Evolutionary conservation across 2,113 vertebrate species (phyloP), one percentile per base, ranked within the genome.

Genomic region (Rhynchomys soricoides): DNA sequence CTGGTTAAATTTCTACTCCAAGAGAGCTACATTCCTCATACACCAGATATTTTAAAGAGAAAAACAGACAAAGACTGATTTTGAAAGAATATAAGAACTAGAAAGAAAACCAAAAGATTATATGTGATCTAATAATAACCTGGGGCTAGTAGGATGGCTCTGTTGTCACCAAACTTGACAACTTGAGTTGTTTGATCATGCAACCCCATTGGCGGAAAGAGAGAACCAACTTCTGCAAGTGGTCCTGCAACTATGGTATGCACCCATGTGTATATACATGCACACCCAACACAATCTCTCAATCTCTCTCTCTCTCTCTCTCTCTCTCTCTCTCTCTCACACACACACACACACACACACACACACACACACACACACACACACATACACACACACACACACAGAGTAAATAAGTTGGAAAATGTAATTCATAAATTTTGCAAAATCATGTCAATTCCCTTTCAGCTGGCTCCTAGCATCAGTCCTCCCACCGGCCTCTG

Each of bases 31-130:
- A 40, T 88, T 71, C 64, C 19, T 79, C 19, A 13, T 73, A 21
- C 4, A 92, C 31, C 64, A 94, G 22, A 9, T 92, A 40, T 88
- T 75, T 45, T 93, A 52, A 96, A 91, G 31, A 92, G 64, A 78
- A 96, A 93, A 37, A 75, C 40, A 79, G 7, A 91, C 5, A 75
- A 71, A 86, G 40, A 89, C 29, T 26, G 40, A 31, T 40, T 57
- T 3, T 89, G 40, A 40, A 94, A 94, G 48, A 22, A 43, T 22
- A 89, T 29, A 83, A 70, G 40, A 92, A 43, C 5, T 52, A 34
- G 40, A 83, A 83, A 88, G 45, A 77, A 95, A 95, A 75, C 1
- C 19, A 34, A 70, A 94, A 31, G 34, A 57, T 64, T 95, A 40
- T 55, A 37, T 59, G 87, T 92, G 17, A 0, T 40, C 34, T 79